Conservation (phyloP, 2,888 invertebrate species). For the Drosophila vallismaia region DNA sequence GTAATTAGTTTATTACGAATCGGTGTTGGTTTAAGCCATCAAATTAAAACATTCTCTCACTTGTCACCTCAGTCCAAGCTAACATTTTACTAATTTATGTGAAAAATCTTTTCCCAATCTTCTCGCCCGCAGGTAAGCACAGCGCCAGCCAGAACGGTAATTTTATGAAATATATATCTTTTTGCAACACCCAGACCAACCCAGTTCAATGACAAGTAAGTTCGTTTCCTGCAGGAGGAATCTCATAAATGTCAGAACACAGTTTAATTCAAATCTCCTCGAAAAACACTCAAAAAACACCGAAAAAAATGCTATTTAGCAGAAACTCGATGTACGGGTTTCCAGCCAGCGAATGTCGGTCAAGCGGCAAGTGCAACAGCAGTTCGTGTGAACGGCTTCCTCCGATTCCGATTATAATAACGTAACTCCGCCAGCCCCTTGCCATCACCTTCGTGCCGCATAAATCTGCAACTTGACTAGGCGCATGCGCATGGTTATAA, state of each 20-base stretch:
- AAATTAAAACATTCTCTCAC: constrained; percentile 20
- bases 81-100: constrained; percentile 12
- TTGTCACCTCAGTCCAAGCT: neutral
- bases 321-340: constrained; percentile 54
- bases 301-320: constrained; percentile 6
- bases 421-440: constrained; percentile 15
- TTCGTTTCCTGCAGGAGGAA: constrained; percentile 22
- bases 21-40: constrained; percentile 15
- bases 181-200: constrained; percentile 28
- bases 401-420: constrained; percentile 53
- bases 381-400: constrained; percentile 42
- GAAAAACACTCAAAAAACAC: constrained; percentile 1
- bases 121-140: constrained; percentile 38
- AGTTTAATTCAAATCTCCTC: constrained; percentile 24
- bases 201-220: constrained; percentile 37
- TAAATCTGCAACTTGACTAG: constrained; percentile 56
- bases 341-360: constrained; percentile 59
- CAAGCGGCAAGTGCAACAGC: constrained; percentile 75
- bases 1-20: neutral
- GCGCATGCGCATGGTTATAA: constrained; percentile 33
- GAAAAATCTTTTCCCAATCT: neutral
- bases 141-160: neutral
- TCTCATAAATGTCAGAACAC: constrained; percentile 41
- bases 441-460: constrained; percentile 48
- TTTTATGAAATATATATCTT: neutral